Evolutionary conservation across 1,140 invertebrate genomes (phyloP).

Genomic region (Danaus plexippus): DNA sequence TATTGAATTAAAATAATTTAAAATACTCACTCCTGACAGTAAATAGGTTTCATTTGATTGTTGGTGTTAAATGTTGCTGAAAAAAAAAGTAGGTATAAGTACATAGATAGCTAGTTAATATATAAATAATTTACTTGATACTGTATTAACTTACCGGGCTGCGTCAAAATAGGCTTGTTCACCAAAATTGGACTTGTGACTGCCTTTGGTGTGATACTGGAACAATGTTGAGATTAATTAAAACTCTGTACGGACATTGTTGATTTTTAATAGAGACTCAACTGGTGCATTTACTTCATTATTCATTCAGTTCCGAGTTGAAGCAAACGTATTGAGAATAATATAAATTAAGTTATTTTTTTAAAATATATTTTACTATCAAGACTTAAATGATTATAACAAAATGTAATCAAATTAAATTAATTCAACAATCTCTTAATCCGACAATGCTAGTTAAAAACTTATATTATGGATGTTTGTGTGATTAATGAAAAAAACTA

Average conservation of each 20-base stretch:
- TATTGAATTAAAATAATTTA: not conserved
- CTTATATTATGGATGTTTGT: too few relatives aligned
- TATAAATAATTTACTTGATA: not conserved
- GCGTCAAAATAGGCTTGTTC: conserved; percentile 42
- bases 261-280: too few relatives aligned
- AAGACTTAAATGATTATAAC: too few relatives aligned
- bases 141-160: conserved; percentile 38
- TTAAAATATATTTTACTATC: too few relatives aligned
- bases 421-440: too few relatives aligned
- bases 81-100: conserved; percentile 26
- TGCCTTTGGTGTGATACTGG: conserved; percentile 47
- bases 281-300: too few relatives aligned
- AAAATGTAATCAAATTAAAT: too few relatives aligned
- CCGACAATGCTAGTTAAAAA: too few relatives aligned
- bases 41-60: conserved; percentile 59
- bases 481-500: too few relatives aligned
- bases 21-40: conserved; percentile 57
- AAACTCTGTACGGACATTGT: not conserved
- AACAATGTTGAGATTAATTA: conserved; percentile 25
- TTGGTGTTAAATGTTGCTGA: conserved; percentile 46
- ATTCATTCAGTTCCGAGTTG: too few relatives aligned
- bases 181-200: conserved; percentile 37
- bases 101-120: conserved; percentile 4
- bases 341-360: too few relatives aligned
- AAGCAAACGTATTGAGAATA: too few relatives aligned